Evolutionary conservation across 2,888 invertebrate genomes (phyloP).

Genomic region (Epiblema foenella): DNA sequence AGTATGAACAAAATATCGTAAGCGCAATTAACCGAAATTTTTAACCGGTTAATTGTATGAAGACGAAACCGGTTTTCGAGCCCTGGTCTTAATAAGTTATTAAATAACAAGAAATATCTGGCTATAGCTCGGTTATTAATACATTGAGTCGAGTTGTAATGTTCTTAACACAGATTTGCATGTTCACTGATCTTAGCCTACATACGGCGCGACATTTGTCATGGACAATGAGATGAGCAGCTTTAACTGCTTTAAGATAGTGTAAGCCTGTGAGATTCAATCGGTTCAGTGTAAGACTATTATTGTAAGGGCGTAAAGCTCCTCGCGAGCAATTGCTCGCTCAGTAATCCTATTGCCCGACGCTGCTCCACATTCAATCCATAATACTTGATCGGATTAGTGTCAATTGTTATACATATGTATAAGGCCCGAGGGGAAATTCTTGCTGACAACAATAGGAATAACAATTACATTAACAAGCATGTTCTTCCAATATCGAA

Average conservation of each 20-base stretch:
- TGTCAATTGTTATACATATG: constrained; percentile 49
- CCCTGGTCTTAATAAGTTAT: too few species aligned
- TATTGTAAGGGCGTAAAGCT: constrained; percentile 56
- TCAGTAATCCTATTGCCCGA: constrained; percentile 71
- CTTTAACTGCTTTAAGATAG: constrained; percentile 25
- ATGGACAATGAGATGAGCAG: constrained; percentile 32
- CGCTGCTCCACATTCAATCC: constrained; percentile 60
- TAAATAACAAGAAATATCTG: too few species aligned
- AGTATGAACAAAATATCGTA: too few species aligned
- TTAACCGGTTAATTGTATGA: too few species aligned
- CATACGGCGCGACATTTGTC: constrained; percentile 5
- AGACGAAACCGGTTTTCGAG: too few species aligned
- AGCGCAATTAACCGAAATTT: too few species aligned
- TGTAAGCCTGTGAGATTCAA: constrained; percentile 38
- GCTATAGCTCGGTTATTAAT: neutral
- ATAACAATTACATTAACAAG: constrained; percentile 31
- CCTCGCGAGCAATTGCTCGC: constrained; percentile 59
- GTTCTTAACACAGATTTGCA: neutral
- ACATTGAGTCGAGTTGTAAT: neutral
- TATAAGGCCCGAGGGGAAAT: constrained; percentile 16
- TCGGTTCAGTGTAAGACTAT: constrained; percentile 45
- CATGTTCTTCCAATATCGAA: neutral
- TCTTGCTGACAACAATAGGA: constrained; percentile 27
- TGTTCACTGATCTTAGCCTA: constrained; percentile 3
- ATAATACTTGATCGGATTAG: constrained; percentile 68